A percentile compares a stretch with the other conserved stretches of the same genome.
Evolutionary conservation across 2,888 invertebrate genomes (phyloP).

Genomic region (Agonopterix alstromeriana): DNA sequence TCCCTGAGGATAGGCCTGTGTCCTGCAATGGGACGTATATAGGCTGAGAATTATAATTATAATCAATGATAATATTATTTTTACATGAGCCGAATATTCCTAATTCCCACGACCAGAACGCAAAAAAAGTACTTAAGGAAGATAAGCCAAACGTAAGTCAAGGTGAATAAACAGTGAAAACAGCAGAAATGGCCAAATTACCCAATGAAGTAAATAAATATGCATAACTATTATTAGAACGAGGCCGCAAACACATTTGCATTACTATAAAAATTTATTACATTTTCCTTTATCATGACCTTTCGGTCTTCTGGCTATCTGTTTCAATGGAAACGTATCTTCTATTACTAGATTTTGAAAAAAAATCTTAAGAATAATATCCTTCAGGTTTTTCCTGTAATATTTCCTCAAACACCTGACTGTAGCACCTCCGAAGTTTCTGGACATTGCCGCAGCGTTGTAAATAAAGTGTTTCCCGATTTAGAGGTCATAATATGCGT

Average conservation of each 20-base stretch:
- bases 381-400: too few species aligned
- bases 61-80: too few species aligned
- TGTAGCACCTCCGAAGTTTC: conserved; percentile 2
- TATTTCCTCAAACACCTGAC: too few species aligned
- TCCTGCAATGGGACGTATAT: too few species aligned
- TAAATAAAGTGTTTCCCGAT: conserved; percentile 42
- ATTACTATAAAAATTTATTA: background rate
- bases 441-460: conserved; percentile 19
- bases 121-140: too few species aligned
- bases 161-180: background rate
- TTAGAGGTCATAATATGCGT: conserved; percentile 53
- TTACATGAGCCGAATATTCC: too few species aligned
- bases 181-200: background rate
- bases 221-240: background rate
- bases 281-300: background rate
- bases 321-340: too few species aligned
- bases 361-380: too few species aligned
- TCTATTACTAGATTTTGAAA: too few species aligned
- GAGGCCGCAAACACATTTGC: background rate
- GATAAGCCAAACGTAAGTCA: background rate
- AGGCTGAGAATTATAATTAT: too few species aligned
- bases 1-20: too few species aligned
- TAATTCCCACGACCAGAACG: too few species aligned
- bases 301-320: background rate
- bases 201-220: background rate